phyloP scores from a whole-genome alignment of 2,888 invertebrate species.

The Buathra laborator region DNA sequence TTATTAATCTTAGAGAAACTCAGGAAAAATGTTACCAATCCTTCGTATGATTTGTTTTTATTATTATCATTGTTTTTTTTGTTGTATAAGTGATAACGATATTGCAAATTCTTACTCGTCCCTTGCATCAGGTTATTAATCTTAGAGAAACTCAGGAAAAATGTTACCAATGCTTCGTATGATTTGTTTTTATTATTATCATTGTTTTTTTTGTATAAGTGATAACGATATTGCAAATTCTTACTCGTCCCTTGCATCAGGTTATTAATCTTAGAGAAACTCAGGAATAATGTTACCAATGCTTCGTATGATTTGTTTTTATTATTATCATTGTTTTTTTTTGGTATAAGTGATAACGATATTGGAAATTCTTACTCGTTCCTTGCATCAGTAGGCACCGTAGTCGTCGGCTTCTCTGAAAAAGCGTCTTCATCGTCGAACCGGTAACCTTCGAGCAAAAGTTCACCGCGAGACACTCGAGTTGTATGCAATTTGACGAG shows the following conservation, averaged over 20 bases:
- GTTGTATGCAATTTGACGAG: constrained; percentile 97
- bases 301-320: no score
- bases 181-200: not conserved
- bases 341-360: constrained; percentile 3
- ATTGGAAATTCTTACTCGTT: constrained; percentile 90
- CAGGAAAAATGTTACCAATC: no score
- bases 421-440: constrained; percentile 96
- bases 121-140: constrained; percentile 93
- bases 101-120: constrained; percentile 90
- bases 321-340: not conserved
- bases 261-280: no score
- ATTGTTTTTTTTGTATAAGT: not conserved
- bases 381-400: constrained; percentile 98
- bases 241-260: constrained; percentile 98
- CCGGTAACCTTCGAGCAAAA: constrained; percentile 99
- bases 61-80: no score
- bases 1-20: no score
- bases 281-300: no score
- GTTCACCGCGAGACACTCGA: constrained; percentile 98
- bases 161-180: no score
- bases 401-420: constrained; percentile 96
- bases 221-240: constrained; percentile 67
- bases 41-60: no score
- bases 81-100: constrained; percentile 1
- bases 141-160: no score